These are phyloP conservation scores for Drosophila melanosoma DNA, from an alignment of 2,888 invertebrate species.

Conservation along the genomic window DNA sequence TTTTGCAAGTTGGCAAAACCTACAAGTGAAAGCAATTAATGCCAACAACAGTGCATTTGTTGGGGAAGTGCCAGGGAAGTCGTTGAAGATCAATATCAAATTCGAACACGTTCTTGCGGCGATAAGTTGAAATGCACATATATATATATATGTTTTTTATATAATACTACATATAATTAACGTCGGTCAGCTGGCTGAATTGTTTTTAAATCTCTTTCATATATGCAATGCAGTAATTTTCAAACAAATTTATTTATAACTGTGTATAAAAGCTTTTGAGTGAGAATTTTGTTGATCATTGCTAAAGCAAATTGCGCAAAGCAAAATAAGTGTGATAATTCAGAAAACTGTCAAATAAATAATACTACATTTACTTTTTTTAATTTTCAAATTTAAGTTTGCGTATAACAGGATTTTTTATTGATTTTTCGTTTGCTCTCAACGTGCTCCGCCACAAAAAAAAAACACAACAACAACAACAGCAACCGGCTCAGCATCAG, in stretches of 20 bases:
- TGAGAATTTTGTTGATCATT: constrained; percentile 5
- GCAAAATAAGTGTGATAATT: not conserved
- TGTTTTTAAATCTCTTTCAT: constrained; percentile 1
- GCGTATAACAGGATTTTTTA: constrained; percentile 8
- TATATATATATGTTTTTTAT: not conserved
- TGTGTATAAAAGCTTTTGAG: constrained; percentile 20
- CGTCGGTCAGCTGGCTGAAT: constrained; percentile 5
- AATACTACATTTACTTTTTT: not conserved
- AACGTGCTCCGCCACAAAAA: constrained; percentile 19
- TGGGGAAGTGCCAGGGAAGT: constrained; percentile 21
- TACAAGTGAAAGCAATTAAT: constrained; percentile 3
- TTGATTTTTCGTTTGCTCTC: constrained; percentile 51
- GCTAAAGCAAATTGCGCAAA: constrained; percentile 8
- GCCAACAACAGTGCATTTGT: constrained; percentile 5
- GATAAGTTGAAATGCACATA: not conserved
- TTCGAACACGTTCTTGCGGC: constrained; percentile 14
- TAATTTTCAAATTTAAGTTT: constrained; percentile 10
- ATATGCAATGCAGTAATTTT: constrained; percentile 7
- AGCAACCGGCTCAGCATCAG: constrained; percentile 55
- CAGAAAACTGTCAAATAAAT: not conserved
- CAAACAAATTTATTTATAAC: constrained; percentile 20
- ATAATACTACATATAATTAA: not conserved
- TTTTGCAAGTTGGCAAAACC: not conserved
- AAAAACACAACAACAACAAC: constrained; percentile 21
- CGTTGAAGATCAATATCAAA: constrained; percentile 33